These are phyloP conservation scores for Varecia variegata DNA, from an alignment of 2,797 vertebrate species.

Conservation along the genomic window DNA sequence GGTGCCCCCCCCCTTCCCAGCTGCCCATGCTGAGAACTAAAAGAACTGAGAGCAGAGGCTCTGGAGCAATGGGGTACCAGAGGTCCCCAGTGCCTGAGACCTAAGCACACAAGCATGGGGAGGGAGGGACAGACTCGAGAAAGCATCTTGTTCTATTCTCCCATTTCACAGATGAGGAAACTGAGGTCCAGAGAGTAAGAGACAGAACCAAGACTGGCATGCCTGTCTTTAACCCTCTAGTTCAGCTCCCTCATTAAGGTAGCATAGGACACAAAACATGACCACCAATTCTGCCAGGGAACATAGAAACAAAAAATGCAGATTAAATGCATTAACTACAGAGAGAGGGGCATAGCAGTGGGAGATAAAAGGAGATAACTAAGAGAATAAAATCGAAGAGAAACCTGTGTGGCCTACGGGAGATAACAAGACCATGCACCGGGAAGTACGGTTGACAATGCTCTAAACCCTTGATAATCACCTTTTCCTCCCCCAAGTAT, in stretches of 20 bases:
- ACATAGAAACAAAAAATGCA: not conserved
- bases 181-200: not conserved
- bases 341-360: not conserved
- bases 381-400: not conserved
- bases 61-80: not conserved
- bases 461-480: not conserved
- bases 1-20: not conserved
- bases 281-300: not conserved
- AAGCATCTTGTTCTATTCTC: not conserved
- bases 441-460: accelerated
- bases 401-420: not conserved
- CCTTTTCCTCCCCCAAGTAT: not conserved
- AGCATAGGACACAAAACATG: not conserved
- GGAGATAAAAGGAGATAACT: not conserved
- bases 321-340: not conserved
- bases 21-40: not conserved
- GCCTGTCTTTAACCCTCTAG: not conserved
- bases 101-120: not conserved
- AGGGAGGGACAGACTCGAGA: not conserved
- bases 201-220: not conserved
- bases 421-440: accelerated
- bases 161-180: not conserved
- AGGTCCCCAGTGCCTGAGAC: not conserved
- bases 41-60: not conserved
- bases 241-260: not conserved